phyloP scores from a whole-genome alignment of 2,888 invertebrate genomes.

The Tachystola acroxantha region DNA sequence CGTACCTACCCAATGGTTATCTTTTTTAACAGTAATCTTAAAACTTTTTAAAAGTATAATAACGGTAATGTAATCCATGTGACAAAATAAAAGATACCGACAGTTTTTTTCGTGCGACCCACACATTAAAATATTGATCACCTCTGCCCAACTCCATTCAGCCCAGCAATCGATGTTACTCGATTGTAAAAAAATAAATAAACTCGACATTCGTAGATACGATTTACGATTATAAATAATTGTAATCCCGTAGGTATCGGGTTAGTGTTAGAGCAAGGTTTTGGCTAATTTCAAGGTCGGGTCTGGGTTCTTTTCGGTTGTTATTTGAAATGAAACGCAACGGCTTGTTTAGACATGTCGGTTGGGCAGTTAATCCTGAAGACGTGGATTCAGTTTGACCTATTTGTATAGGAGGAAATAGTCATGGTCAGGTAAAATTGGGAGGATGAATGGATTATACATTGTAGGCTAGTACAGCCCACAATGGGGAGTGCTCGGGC shows the following conservation, averaged over 20 bases:
- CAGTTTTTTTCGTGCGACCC: too few species aligned
- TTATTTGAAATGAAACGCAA: not conserved
- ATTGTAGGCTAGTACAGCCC: too few species aligned
- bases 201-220: conserved; percentile 45
- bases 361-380: not conserved
- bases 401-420: too few species aligned
- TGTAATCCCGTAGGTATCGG: conserved; percentile 39
- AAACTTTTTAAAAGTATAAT: too few species aligned
- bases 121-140: too few species aligned
- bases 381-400: not conserved
- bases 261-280: conserved; percentile 31
- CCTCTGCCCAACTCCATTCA: conserved; percentile 23
- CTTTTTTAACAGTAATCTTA: too few species aligned
- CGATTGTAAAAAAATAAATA: conserved; percentile 49
- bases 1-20: too few species aligned
- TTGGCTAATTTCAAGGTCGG: conserved; percentile 28
- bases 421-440: too few species aligned
- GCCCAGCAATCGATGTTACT: conserved; percentile 43
- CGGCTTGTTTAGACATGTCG: not conserved
- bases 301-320: not conserved
- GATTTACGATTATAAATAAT: conserved; percentile 64
- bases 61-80: too few species aligned
- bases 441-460: too few species aligned
- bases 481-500: too few species aligned
- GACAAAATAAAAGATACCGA: too few species aligned